phyloP scores from a whole-genome alignment of 2,113 vertebrate genomes.

The Lophura nycthemera region DNA sequence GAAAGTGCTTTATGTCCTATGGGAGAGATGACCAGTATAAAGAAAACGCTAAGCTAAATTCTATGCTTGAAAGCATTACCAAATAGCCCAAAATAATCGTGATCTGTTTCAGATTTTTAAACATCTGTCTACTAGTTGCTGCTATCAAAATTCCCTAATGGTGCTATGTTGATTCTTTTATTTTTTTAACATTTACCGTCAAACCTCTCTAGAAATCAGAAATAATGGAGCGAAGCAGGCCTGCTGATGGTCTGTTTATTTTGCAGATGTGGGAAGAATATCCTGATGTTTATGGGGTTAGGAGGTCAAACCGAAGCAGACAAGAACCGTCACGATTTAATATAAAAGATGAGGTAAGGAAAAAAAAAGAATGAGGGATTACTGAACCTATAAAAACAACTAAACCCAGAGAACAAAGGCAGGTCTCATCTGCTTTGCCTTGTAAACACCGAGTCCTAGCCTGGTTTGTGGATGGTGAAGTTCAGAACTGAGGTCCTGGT shows the following conservation, averaged over 20 bases:
- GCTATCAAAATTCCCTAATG: background rate
- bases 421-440: background rate
- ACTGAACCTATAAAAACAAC: background rate
- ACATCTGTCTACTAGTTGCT: background rate
- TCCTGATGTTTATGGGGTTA: slow-evolving; percentile 98
- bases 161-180: background rate
- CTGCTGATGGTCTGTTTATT: slow-evolving; percentile 74
- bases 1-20: background rate
- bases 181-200: background rate
- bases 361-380: background rate
- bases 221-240: slow-evolving; percentile 62
- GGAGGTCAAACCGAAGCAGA: slow-evolving; percentile 96
- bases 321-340: slow-evolving; percentile 96
- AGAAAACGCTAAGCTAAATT: background rate
- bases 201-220: slow-evolving; percentile 26
- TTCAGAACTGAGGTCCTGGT: background rate
- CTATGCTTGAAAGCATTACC: background rate
- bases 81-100: background rate
- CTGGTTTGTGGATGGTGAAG: background rate
- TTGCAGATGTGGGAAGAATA: slow-evolving; percentile 99
- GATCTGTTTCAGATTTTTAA: slow-evolving; percentile 8
- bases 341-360: slow-evolving; percentile 93
- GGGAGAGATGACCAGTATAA: background rate
- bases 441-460: background rate
- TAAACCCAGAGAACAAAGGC: background rate